Conservation (phyloP, 2,113 vertebrate species). For the Carassius gibelio region DNA sequence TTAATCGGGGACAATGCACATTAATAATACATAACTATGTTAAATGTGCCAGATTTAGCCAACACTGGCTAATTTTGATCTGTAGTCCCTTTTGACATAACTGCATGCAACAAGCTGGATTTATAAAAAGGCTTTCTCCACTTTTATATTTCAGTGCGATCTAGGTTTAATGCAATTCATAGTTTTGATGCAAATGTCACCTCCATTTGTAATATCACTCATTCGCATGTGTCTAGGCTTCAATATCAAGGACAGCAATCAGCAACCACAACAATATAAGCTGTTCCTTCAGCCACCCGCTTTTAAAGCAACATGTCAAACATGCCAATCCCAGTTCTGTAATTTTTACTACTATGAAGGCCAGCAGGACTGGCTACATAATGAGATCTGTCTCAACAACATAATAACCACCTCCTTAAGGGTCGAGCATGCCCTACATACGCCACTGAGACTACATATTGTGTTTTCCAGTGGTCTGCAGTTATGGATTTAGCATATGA, state of each 20-base stretch:
- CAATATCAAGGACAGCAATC: not conserved
- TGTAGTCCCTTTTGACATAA: not conserved
- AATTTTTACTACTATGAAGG: constrained; percentile 11
- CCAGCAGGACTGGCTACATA: constrained; percentile 12
- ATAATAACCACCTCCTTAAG: constrained; percentile 16
- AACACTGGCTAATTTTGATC: too few species aligned
- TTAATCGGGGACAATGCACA: too few species aligned
- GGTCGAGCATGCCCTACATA: constrained; percentile 1
- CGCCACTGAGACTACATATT: not conserved
- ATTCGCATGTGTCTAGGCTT: not conserved
- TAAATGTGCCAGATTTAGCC: too few species aligned
- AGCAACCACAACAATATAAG: not conserved
- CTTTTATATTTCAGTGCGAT: not conserved
- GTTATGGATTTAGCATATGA: not conserved
- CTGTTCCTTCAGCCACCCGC: not conserved
- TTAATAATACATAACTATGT: too few species aligned
- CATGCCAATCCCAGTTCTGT: not conserved
- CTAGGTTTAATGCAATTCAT: constrained; percentile 3
- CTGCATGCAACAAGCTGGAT: not conserved
- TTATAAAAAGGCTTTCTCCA: not conserved
- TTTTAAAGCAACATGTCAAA: not conserved
- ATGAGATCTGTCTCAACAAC: not conserved
- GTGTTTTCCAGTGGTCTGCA: not conserved
- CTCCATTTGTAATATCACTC: not conserved
- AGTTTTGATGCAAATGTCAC: not conserved